Base-by-base conservation (phyloP, 1,140 invertebrate genomes). In the Papilio aristodemus region DNA sequence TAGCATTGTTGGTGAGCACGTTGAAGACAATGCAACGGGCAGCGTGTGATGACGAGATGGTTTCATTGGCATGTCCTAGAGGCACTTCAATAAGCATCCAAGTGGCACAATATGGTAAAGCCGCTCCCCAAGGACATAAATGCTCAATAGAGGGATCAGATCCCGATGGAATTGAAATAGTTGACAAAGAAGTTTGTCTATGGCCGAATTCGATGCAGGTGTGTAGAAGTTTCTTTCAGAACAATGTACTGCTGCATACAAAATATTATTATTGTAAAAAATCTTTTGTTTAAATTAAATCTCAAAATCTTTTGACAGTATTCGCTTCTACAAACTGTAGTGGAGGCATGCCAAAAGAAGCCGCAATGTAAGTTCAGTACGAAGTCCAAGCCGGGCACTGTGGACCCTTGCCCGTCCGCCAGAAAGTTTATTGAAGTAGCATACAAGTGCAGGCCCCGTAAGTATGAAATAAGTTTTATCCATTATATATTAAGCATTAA, bases 381-480 rank as follows among this genome's bases (percentile, higher is more conserved):
- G 0, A 95, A 94, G 39, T 94, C 95, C 0, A 94, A 95, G 80
- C 94, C 94, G 62, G 96, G 97, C 75, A 93, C 95, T 17, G 93
- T 93, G 11, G 97, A 98, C 90, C 96, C 97, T 0, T 98, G 97
- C 89, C 97, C 97, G 27, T 94, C 94, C 39, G 92, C 95, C 10
- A 93, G 94, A 22, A 98, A 98, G 91, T 97, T 96, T 86, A 95
- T 98, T 73, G 96, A 98, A 92, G 95, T 98, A 17, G 96, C 96
- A 59, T 98, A 96, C 92, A 98, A 98, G 92, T 98, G 97, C 92
- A 94, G 96, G 86, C 97, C 97, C 81, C 96, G 97, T 98, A 93
- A 97, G 97, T 97, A 78, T 58, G 17, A 41, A 66, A 13, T n/a
- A 19, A 43, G n/a, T n/a, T n/a, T n/a, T n/a, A n/a, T n/a, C n/a